phyloP scores from a whole-genome alignment of 2,888 invertebrate genomes.

The Anorthoa munda region DNA sequence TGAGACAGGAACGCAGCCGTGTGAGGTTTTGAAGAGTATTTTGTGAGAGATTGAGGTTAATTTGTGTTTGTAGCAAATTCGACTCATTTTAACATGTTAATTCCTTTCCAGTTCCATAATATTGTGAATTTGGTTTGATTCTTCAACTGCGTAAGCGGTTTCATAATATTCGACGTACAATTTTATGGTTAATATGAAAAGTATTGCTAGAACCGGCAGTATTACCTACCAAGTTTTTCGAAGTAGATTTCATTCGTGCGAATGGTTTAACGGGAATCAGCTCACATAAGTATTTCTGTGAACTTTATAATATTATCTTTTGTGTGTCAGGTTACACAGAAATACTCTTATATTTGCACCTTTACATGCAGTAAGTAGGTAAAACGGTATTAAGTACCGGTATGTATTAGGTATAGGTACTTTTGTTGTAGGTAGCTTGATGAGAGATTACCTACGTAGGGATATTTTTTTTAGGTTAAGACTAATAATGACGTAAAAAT shows the following conservation, averaged over 20 bases:
- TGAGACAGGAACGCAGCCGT: constrained; percentile 18
- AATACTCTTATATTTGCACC: neutral
- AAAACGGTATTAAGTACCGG: too few relatives aligned
- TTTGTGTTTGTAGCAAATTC: constrained; percentile 26
- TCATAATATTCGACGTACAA: neutral
- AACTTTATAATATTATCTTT: constrained; percentile 1
- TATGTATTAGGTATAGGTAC: too few relatives aligned
- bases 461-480: too few relatives aligned
- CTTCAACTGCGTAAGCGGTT: constrained; percentile 2
- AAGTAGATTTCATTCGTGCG: neutral
- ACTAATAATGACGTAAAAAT: too few relatives aligned
- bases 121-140: neutral
- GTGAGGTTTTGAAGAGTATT: constrained; percentile 27
- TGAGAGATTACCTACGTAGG: too few relatives aligned
- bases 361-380: neutral
- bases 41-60: constrained; percentile 47
- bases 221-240: neutral
- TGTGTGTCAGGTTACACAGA: neutral
- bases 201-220: neutral
- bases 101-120: constrained; percentile 8
- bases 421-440: too few relatives aligned
- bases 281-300: neutral
- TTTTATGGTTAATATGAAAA: neutral
- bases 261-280: neutral
- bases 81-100: constrained; percentile 9